Evolutionary conservation across 2,888 invertebrate species (phyloP).

Genomic region (Gortyna flavago): DNA sequence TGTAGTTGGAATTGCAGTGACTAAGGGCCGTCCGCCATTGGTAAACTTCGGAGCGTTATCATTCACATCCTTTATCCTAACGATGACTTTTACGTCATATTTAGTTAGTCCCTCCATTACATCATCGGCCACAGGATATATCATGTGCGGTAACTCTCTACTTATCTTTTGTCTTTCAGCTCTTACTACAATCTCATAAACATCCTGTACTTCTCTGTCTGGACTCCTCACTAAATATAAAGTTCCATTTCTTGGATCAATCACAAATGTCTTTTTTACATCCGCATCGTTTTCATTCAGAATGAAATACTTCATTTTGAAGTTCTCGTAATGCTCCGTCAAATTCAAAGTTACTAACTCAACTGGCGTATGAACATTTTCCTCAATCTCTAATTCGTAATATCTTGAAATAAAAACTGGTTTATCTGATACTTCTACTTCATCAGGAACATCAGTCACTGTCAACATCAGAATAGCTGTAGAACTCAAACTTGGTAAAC

Average conservation of each 20-base stretch:
- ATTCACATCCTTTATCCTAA: slow-evolving; percentile 94
- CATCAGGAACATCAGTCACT: slow-evolving; percentile 92
- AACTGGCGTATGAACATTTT: slow-evolving; percentile 94
- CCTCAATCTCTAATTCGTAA: slow-evolving; percentile 95
- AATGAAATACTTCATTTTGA: slow-evolving; percentile 92
- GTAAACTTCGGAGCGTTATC: slow-evolving; percentile 95
- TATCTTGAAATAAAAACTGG: slow-evolving; percentile 92
- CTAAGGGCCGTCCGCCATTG: slow-evolving; percentile 93
- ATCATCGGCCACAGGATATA: slow-evolving; percentile 94
- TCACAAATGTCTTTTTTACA: slow-evolving; percentile 91
- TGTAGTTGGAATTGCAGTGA: slow-evolving; percentile 95
- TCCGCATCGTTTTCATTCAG: slow-evolving; percentile 90
- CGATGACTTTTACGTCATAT: slow-evolving; percentile 95
- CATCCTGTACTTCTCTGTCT: slow-evolving; percentile 93
- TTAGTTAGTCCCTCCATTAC: slow-evolving; percentile 92
- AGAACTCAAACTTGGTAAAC: slow-evolving; percentile 95
- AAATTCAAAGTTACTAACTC: slow-evolving; percentile 94
- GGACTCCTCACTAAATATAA: slow-evolving; percentile 93
- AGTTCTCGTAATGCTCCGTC: slow-evolving; percentile 91
- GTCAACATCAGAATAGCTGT: slow-evolving; percentile 93
- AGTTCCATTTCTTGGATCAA: slow-evolving; percentile 94
- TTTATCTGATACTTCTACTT: slow-evolving; percentile 85
- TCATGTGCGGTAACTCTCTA: slow-evolving; percentile 93
- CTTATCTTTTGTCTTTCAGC: slow-evolving; percentile 90
- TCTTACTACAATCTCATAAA: slow-evolving; percentile 90